Evolutionary conservation across 2,888 invertebrate species (phyloP).

Genomic region (Cosmopolites sordidus): DNA sequence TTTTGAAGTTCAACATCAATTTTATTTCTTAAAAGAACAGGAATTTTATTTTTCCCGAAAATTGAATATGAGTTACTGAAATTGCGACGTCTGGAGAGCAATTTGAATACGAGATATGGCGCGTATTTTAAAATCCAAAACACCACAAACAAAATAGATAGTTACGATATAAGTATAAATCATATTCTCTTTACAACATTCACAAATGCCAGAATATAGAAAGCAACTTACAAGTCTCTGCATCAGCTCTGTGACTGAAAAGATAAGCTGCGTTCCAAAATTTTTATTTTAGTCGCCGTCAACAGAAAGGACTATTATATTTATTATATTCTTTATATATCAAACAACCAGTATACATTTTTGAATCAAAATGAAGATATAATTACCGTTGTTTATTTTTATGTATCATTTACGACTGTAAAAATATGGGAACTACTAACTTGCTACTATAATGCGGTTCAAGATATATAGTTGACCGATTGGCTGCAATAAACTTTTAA

Average conservation of each 20-base stretch:
- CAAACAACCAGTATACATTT: too few relatives aligned
- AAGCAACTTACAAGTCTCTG: slow-evolving; percentile 6
- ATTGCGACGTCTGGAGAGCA: slow-evolving; percentile 7
- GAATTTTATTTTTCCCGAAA: slow-evolving; percentile 4
- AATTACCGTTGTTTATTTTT: too few relatives aligned
- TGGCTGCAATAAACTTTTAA: too few relatives aligned
- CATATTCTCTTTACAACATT: slow-evolving; percentile 29
- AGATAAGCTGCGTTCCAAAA: slow-evolving; percentile 7
- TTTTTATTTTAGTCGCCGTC: neutral
- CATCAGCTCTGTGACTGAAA: neutral
- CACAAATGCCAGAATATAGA: slow-evolving; percentile 7
- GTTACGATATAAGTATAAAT: slow-evolving; percentile 40
- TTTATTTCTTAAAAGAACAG: too few relatives aligned
- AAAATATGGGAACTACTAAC: too few relatives aligned
- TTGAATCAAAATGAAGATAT: too few relatives aligned
- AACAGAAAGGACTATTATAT: too few relatives aligned
- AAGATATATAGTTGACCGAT: too few relatives aligned
- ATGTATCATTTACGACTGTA: too few relatives aligned
- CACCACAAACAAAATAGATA: slow-evolving; percentile 35
- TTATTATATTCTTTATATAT: too few relatives aligned
- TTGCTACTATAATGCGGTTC: too few relatives aligned
- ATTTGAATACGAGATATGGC: slow-evolving; percentile 22
- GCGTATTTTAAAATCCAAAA: slow-evolving; percentile 15
- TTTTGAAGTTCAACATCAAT: too few relatives aligned
- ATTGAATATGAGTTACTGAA: slow-evolving; percentile 16